Percentiles rank a stretch among this genome's conserved stretches.
Evolutionary conservation across 2,797 vertebrate species (phyloP).

Genomic region (Parambassis ranga): DNA sequence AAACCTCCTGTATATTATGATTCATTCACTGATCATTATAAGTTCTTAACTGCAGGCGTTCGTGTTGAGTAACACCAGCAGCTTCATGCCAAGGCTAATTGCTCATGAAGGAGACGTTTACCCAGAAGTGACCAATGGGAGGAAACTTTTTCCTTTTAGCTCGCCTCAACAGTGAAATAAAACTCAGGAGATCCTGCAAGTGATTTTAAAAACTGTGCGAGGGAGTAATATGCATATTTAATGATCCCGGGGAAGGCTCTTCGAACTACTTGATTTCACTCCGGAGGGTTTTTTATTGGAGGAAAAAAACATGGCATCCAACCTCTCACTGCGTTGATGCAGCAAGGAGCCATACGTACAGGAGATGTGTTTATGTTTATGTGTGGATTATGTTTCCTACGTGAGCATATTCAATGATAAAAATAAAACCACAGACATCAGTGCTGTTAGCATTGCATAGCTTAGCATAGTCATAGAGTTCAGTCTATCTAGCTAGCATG

Average conservation of each 20-base stretch:
- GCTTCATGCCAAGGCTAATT: constrained; percentile 21
- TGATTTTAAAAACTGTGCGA: constrained; percentile 11
- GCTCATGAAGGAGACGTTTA: constrained; percentile 31
- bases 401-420: not conserved
- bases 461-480: too few species aligned
- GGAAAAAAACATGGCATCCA: constrained; percentile 41
- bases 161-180: constrained; percentile 22
- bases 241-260: constrained; percentile 39
- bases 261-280: constrained; percentile 21
- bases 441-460: too few species aligned
- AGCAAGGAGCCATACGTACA: not conserved
- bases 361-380: too few species aligned
- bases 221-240: constrained; percentile 30
- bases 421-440: too few species aligned
- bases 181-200: constrained; percentile 26
- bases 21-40: not conserved
- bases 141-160: constrained; percentile 34
- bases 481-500: too few species aligned
- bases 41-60: constrained; percentile 2
- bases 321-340: constrained; percentile 25
- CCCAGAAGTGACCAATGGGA: constrained; percentile 24
- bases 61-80: constrained; percentile 11
- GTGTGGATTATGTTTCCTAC: not conserved
- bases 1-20: too few species aligned
- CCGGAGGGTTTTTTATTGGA: constrained; percentile 48